phyloP scores from a whole-genome alignment of 2,888 invertebrate genomes.

The Nephrotoma flavescens region DNA sequence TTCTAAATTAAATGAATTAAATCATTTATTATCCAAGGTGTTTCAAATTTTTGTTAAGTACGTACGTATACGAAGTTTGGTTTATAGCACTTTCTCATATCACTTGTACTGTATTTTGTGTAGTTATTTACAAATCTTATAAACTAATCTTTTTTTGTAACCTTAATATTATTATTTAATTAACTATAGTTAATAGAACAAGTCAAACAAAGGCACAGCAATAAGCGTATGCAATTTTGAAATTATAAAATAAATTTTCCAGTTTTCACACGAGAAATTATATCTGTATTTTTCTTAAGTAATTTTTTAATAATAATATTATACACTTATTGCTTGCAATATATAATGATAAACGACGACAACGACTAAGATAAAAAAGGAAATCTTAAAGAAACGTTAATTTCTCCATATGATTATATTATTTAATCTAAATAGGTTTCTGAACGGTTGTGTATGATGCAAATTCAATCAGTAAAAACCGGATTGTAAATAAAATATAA shows the following conservation, averaged over 20 bases:
- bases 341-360: not conserved
- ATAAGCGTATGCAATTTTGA: not conserved
- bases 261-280: not conserved
- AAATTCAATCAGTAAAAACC: not conserved
- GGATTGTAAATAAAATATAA: not conserved
- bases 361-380: not conserved
- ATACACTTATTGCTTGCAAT: not conserved
- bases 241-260: not conserved
- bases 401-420: not conserved
- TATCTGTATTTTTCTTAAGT: not conserved
- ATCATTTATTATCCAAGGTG: not conserved
- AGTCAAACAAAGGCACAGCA: not conserved
- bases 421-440: not conserved
- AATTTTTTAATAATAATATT: not conserved
- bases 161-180: not conserved
- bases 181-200: not conserved
- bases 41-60: not conserved
- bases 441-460: not conserved
- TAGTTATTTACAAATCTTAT: not conserved
- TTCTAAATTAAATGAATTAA: not conserved
- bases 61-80: no score
- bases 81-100: not conserved
- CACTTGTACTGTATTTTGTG: not conserved
- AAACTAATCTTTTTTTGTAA: not conserved
- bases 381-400: not conserved